These are phyloP conservation scores for Lasioglossum vierecki DNA, from an alignment of 2,888 invertebrate species.

Conservation along the genomic window DNA sequence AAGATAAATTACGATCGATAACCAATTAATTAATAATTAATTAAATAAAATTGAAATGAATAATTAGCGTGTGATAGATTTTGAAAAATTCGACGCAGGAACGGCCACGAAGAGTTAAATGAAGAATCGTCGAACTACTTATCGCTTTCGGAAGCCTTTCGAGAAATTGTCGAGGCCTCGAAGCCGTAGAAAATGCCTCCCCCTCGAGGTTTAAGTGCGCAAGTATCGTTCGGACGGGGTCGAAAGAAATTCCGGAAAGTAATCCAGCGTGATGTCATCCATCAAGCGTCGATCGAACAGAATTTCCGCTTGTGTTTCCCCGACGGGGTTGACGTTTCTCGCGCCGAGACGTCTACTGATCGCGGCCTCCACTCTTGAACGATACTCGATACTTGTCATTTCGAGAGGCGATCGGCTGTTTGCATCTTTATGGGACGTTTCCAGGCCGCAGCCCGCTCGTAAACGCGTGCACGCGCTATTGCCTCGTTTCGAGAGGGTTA, in stretches of 20 bases:
- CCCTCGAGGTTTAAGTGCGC: not conserved
- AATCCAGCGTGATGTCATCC: not conserved
- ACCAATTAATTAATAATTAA: too few relatives aligned
- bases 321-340: not conserved
- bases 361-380: constrained; percentile 33
- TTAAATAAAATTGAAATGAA: too few relatives aligned
- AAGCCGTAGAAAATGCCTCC: not conserved
- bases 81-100: too few relatives aligned
- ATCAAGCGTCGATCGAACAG: not conserved
- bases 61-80: too few relatives aligned
- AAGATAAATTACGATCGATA: too few relatives aligned
- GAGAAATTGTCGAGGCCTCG: not conserved
- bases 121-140: not conserved
- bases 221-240: not conserved
- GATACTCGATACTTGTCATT: constrained; percentile 69
- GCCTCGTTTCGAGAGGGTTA: constrained; percentile 42
- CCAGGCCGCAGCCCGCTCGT: constrained; percentile 50
- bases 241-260: not conserved
- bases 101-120: not conserved
- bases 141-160: not conserved
- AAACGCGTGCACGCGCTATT: constrained; percentile 53
- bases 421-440: constrained; percentile 75
- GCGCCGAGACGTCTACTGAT: constrained; percentile 34
- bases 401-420: constrained; percentile 68
- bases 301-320: constrained; percentile 1